Conservation (phyloP, 2,113 vertebrate species). For the Chelonoidis abingdonii region DNA sequence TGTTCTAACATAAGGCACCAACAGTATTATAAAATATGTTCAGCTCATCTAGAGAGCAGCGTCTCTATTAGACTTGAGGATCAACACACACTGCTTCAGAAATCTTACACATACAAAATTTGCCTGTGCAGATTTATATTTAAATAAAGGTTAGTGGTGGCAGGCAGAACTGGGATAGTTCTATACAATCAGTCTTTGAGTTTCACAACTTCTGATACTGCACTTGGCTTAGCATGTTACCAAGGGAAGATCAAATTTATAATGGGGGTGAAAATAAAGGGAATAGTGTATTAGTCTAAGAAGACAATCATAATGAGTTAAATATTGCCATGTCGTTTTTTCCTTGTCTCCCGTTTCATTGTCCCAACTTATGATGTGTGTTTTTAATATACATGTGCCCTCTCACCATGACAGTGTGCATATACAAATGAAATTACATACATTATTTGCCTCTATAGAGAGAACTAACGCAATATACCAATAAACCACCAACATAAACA, state of each 20-base stretch:
- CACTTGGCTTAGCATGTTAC: fast-evolving
- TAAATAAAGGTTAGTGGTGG: neutral
- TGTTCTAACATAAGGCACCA: neutral
- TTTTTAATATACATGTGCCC: neutral
- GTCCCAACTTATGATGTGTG: neutral
- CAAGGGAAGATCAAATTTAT: fast-evolving
- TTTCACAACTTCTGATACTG: neutral
- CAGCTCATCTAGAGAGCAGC: neutral
- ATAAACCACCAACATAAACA: neutral
- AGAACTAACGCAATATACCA: neutral
- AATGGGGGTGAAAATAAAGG: neutral
- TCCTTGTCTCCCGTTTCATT: neutral
- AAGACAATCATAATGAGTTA: fast-evolving
- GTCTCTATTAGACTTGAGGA: neutral
- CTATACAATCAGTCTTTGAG: neutral
- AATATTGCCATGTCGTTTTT: fast-evolving
- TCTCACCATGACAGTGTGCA: neutral
- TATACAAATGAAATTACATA: neutral
- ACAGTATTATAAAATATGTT: neutral
- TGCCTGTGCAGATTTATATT: neutral
- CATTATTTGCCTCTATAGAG: neutral
- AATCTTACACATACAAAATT: neutral
- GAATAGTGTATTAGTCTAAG: neutral
- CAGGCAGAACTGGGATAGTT: neutral
- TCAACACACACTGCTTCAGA: neutral